phyloP scores from a whole-genome alignment of 2,888 invertebrate genomes.

The Uloborus plumipes region DNA sequence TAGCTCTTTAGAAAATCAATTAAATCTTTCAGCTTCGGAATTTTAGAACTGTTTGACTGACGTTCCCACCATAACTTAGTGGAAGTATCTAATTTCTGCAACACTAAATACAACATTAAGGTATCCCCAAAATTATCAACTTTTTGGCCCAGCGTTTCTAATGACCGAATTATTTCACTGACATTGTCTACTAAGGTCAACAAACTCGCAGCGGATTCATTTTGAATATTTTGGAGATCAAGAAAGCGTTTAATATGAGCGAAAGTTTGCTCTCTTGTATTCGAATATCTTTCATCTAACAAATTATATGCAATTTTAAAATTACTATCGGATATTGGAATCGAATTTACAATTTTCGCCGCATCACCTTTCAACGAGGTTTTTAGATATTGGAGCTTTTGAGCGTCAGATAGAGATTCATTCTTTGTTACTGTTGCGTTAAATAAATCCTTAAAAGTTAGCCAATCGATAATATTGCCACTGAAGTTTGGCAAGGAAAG shows the following conservation, averaged over 20 bases:
- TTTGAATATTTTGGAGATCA: too few relatives aligned
- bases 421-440: not conserved
- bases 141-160: not conserved
- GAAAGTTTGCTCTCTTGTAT: not conserved
- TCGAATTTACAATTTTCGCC: not conserved
- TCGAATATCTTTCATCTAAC: not conserved
- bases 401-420: not conserved
- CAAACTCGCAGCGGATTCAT: too few relatives aligned
- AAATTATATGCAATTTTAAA: conserved; percentile 3
- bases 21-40: not conserved
- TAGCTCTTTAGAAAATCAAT: not conserved
- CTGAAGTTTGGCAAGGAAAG: not conserved
- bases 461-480: conserved; percentile 1
- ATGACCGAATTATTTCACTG: not conserved
- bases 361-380: not conserved
- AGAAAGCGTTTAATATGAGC: too few relatives aligned
- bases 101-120: not conserved
- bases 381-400: not conserved
- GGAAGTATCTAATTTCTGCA: not conserved
- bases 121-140: too few relatives aligned
- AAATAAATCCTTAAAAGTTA: not conserved
- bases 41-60: too few relatives aligned
- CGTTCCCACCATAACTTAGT: not conserved
- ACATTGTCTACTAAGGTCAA: not conserved
- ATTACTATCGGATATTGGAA: conserved; percentile 1